A percentile compares a stretch with the other conserved stretches of the same genome.
Evolutionary conservation across 2,113 vertebrate species (phyloP).

Genomic region (Vireo altiloquus): DNA sequence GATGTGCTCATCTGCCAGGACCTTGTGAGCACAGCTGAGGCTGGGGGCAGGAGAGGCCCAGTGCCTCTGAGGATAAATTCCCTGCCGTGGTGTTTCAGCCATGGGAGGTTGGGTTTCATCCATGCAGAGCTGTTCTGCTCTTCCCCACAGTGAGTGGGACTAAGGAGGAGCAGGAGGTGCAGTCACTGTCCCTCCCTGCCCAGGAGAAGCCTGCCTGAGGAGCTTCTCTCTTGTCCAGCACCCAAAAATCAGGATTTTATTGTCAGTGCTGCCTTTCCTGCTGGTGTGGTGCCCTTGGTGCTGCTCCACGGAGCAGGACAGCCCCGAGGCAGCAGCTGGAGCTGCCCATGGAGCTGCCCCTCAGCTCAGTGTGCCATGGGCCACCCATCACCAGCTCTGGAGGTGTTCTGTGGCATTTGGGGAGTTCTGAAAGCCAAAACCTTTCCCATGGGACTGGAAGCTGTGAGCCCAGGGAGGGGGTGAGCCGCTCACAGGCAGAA

Average conservation of each 20-base stretch:
- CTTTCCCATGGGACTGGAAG: background rate
- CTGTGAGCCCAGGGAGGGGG: background rate
- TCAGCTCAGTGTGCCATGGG: accelerated
- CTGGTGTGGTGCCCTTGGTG: background rate
- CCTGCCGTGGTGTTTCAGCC: background rate
- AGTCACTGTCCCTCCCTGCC: background rate
- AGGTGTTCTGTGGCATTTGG: background rate
- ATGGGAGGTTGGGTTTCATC: background rate
- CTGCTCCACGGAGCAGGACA: background rate
- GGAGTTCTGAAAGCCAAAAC: background rate
- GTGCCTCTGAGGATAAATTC: background rate
- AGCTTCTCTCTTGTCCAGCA: background rate
- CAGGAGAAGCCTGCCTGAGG: background rate
- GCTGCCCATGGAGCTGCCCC: background rate
- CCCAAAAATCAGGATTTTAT: background rate
- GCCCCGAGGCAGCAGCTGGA: background rate
- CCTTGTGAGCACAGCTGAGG: background rate
- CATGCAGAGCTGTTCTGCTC: background rate
- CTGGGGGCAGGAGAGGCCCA: background rate
- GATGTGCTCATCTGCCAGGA: background rate
- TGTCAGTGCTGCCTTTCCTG: background rate
- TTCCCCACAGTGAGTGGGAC: background rate
- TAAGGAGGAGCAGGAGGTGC: background rate
- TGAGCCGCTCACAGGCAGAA: background rate
- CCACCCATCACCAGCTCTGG: background rate